phyloP scores from a whole-genome alignment of 1,140 invertebrate genomes.

The Ceratosolen fusciceps region DNA sequence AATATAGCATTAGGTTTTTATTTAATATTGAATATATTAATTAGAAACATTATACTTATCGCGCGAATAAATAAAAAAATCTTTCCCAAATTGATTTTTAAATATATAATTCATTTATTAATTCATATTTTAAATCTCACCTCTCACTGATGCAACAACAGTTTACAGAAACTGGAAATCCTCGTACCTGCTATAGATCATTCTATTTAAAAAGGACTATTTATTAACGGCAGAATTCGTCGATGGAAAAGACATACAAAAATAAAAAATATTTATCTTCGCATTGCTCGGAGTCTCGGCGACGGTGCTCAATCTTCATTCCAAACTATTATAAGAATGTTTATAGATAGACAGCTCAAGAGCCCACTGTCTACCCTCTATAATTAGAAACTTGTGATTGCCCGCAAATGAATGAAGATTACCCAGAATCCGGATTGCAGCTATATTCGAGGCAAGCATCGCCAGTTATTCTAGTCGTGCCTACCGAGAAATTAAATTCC shows the following conservation, averaged over 20 bases:
- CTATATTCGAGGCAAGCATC: background rate
- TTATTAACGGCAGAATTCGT: background rate
- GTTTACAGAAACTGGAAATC: no score
- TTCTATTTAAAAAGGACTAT: background rate
- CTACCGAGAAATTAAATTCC: background rate
- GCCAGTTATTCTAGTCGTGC: background rate
- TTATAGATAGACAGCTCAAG: slow-evolving; percentile 6
- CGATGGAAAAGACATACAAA: background rate
- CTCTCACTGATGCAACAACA: no score
- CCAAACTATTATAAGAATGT: slow-evolving; percentile 20
- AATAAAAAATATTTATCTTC: slow-evolving; percentile 3
- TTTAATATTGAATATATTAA: no score
- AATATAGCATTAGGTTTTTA: no score
- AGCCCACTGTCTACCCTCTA: slow-evolving; percentile 15
- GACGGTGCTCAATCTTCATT: slow-evolving; percentile 23
- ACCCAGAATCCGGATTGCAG: slow-evolving; percentile 14
- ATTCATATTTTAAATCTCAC: no score
- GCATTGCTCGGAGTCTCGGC: background rate
- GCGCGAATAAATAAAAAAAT: no score
- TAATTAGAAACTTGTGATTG: slow-evolving; percentile 37
- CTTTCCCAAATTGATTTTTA: no score
- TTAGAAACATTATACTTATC: no score
- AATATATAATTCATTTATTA: no score
- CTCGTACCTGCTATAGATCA: no score
- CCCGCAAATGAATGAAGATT: slow-evolving; percentile 40